Evolutionary conservation across 2,888 invertebrate genomes (phyloP).

Genomic region (Melipona bicolor): DNA sequence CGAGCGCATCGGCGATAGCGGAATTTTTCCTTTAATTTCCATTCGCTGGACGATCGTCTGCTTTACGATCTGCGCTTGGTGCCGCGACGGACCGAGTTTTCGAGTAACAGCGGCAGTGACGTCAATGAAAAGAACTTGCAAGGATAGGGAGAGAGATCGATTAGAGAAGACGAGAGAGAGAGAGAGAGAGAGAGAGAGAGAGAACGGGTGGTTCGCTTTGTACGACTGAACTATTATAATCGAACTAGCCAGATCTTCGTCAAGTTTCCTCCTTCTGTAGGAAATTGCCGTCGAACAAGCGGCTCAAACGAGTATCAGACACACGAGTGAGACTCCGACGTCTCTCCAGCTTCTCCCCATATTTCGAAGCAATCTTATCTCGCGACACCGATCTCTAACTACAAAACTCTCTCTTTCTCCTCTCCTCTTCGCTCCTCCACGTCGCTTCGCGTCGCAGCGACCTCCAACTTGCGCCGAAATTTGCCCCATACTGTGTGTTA

Average conservation of each 20-base stretch:
- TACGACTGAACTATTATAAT: conserved; percentile 23
- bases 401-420: background rate
- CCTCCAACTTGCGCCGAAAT: background rate
- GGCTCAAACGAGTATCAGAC: background rate
- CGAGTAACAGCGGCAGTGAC: background rate
- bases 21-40: background rate
- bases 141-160: conserved; percentile 16
- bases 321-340: background rate
- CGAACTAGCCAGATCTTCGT: conserved; percentile 13
- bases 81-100: background rate
- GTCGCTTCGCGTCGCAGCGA: background rate
- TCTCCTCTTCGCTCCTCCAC: too few species aligned
- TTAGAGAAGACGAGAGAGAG: background rate
- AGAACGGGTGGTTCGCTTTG: conserved; percentile 11
- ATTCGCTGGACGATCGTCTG: too few species aligned
- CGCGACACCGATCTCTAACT: background rate
- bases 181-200: background rate
- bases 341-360: background rate
- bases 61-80: too few species aligned
- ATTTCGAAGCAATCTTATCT: conserved; percentile 10
- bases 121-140: background rate
- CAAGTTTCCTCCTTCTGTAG: background rate
- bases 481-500: too few species aligned
- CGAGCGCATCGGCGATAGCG: background rate
- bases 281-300: conserved; percentile 9